Evolutionary conservation across 2,888 invertebrate species (phyloP).

Genomic region (Buathra laborator): DNA sequence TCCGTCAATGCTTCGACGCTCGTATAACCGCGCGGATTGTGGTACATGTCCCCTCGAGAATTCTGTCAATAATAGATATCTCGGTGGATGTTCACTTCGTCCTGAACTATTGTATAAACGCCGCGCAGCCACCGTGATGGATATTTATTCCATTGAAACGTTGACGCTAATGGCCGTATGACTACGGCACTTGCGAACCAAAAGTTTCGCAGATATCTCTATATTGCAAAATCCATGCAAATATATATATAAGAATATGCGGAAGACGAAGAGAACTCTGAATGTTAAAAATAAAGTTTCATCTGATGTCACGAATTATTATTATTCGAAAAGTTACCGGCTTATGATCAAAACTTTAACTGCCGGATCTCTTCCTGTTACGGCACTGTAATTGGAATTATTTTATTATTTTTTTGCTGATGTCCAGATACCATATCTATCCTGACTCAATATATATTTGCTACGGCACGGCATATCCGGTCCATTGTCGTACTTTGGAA

Average conservation of each 20-base stretch:
- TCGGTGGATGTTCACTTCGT: slow-evolving; percentile 25
- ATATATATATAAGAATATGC: background rate
- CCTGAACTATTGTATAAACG: slow-evolving; percentile 45
- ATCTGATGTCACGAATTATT: slow-evolving; percentile 12
- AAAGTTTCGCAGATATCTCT: no score
- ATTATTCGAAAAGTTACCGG: slow-evolving; percentile 10
- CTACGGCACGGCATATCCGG: background rate
- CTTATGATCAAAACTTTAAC: background rate
- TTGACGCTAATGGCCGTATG: slow-evolving; percentile 30
- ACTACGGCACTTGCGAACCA: background rate
- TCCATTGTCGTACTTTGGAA: background rate
- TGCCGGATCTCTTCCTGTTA: background rate
- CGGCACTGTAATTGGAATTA: slow-evolving; percentile 19
- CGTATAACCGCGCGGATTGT: slow-evolving; percentile 9
- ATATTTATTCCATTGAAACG: slow-evolving; percentile 57
- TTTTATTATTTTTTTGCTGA: background rate
- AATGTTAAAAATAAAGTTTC: slow-evolving; percentile 11
- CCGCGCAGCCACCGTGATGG: slow-evolving; percentile 29
- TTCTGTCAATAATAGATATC: slow-evolving; percentile 18
- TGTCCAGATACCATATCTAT: background rate
- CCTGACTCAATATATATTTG: background rate
- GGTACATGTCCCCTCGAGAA: slow-evolving; percentile 5
- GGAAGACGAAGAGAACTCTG: background rate
- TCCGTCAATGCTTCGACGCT: background rate
- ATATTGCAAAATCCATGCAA: no score